Base-by-base conservation (phyloP, 2,113 vertebrate species). In the Mystacornis crossleyi region DNA sequence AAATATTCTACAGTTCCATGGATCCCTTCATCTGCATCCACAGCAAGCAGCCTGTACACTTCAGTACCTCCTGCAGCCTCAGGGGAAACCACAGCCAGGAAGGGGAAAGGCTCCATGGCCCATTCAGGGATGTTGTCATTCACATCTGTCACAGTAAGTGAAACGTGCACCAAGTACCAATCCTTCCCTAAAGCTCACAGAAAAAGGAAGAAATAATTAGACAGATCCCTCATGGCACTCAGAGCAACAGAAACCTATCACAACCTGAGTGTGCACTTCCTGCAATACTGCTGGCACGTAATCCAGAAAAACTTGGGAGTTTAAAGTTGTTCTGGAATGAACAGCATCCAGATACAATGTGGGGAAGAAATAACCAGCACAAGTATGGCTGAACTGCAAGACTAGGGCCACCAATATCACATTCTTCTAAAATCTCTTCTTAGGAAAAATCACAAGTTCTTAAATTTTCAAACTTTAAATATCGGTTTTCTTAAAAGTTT, bases 111-210 rank as follows among this genome's bases (percentile, higher is more conserved):
- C 58, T 98, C 97, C 99, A 99, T 99, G 84, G 84, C 96, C 99
- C 99, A 99, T 33, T 98, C 97, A 8, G 99, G 99, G 17, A 97
- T 88, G 1, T 99, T 99, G 96, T 99, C 99, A 14, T 99, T 99
- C 33, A 99, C 98, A 0, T 99, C 99, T 2, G 98, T 98, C 95
- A 99, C 98, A 14, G 98, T 98, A 36, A 99, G 65, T 28, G 98
- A 97, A 94, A 99, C 92, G 31, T 97, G 96, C 70, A 99, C 90
- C 92, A 98, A 69, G 97, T 99, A 99, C 98, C 98, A 99, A 66
- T 99, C 98, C 29, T 95, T 96, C 94, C 99, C 99, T 99, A 90
- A 45, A 4, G 38, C 40, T 9, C 81, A 89, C 42, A 55, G 31
- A 38, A 62, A 60, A 65, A 82, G 1, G 9, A 71, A 81, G 50